phyloP scores from a whole-genome alignment of 2,888 invertebrate genomes.

The Rotaria socialis region DNA sequence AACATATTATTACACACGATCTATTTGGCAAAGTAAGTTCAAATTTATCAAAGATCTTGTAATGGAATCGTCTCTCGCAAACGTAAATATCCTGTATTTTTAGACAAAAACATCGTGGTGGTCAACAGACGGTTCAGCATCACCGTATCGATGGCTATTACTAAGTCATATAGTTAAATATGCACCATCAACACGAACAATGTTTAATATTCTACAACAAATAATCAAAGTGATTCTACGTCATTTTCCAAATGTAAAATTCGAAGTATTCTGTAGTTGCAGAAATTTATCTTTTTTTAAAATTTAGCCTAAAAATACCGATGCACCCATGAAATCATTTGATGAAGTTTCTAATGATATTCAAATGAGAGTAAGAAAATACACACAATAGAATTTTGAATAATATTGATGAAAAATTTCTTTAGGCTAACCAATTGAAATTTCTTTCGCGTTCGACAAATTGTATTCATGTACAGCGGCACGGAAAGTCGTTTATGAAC shows the following conservation, averaged over 20 bases:
- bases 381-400: too few relatives aligned
- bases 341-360: neutral
- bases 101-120: slow-evolving; percentile 24
- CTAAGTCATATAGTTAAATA: slow-evolving; percentile 28
- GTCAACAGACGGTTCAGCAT: neutral
- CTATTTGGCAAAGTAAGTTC: neutral
- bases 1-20: neutral
- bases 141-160: neutral
- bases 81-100: neutral
- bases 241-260: neutral
- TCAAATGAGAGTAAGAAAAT: slow-evolving; percentile 3
- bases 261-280: too few relatives aligned
- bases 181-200: slow-evolving; percentile 22
- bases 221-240: slow-evolving; percentile 6
- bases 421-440: slow-evolving; percentile 24
- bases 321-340: neutral
- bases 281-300: neutral
- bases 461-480: neutral
- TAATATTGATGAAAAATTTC: too few relatives aligned
- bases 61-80: too few relatives aligned
- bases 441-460: slow-evolving; percentile 14
- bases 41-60: too few relatives aligned
- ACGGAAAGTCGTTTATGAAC: neutral
- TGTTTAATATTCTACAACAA: slow-evolving; percentile 16
- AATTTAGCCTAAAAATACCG: neutral